Percentiles rank a stretch among this genome's conserved stretches.
Evolutionary conservation across 2,113 vertebrate species (phyloP).

Genomic region (Xerus inauris): DNA sequence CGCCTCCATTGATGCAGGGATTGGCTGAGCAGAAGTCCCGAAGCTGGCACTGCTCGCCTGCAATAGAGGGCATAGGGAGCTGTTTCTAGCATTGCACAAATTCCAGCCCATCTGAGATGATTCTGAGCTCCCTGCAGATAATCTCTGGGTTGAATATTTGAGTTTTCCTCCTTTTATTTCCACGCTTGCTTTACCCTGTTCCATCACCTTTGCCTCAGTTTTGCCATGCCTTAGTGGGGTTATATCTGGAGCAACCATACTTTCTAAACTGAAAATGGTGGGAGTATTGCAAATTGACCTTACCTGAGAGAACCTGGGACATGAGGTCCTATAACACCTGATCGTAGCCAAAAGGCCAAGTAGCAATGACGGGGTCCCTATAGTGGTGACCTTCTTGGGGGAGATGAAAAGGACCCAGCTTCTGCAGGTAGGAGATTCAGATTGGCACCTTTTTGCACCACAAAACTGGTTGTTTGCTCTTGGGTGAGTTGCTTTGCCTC

Average conservation of each 20-base stretch:
- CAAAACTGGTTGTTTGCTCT: rapidly evolving
- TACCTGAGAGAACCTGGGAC: background rate
- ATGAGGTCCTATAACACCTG: background rate
- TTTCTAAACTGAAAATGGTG: background rate
- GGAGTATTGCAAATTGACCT: rapidly evolving
- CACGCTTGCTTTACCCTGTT: too few species aligned
- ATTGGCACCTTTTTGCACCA: background rate
- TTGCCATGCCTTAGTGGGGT: background rate
- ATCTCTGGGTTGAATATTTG: background rate
- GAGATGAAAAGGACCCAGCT: rapidly evolving
- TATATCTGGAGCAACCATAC: background rate
- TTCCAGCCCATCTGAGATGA: too few species aligned
- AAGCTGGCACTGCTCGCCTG: constrained; percentile 82
- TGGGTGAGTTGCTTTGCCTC: background rate
- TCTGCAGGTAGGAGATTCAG: background rate
- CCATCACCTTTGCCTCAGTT: background rate
- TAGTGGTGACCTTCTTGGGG: background rate
- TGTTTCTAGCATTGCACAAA: rapidly evolving
- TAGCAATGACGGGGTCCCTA: too few species aligned
- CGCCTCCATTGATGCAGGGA: constrained; percentile 82
- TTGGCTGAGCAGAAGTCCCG: constrained; percentile 82
- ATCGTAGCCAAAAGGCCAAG: too few species aligned
- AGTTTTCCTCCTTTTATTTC: background rate
- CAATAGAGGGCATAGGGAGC: background rate
- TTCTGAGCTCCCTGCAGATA: too few species aligned